Base-by-base conservation (phyloP, 2,113 vertebrate species). In the Terrapene triunguis region DNA sequence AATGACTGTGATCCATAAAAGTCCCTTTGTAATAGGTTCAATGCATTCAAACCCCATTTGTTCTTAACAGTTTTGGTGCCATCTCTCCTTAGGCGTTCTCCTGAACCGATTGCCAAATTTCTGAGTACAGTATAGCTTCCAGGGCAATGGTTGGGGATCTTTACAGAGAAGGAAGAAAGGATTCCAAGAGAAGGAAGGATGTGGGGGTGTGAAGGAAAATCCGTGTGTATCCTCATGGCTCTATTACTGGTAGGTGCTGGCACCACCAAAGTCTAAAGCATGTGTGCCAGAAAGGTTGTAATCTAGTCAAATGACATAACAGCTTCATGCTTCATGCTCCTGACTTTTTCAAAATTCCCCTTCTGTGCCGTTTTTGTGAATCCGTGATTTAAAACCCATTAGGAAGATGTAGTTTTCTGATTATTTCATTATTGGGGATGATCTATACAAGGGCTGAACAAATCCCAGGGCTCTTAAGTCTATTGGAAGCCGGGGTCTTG, bases 271-370 rank as follows among this genome's bases (percentile, higher is more conserved):
- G 35, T 69, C 65, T n/a, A n/a, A 69, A 76, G 12, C 22, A 44
- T 74, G 72, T 74, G 44, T 74, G n/a, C n/a, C 72, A 74, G 25
- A 76, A 22, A 42, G 11, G 24, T 44, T 76, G 38, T 76, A 12
- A 76, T 76, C 38, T 76, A 42, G 72, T 76, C 72, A 44, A 76
- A 44, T 27, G 27, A 62, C 81, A 57, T 93, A 87, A 82, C 90
- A 53, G 25, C 1, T 19, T 78, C 24, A 84, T 74, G 10, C 92
- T 53, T 89, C 95, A 96, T n/a, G 95, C 96, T 96, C 93, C 85
- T 88, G 87, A 92, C 82, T 88, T 93, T 92, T 87, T 93, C 80
- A 96, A 24, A 76, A 84, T 48, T 0, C 0, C 44, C 80, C 69
- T 88, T 55, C 72, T 25, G 72, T 22, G 72, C 24, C 72, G 25